A percentile compares a stretch with the other conserved stretches of the same genome.
Conservation (phyloP, 2,888 invertebrate genomes). For the Brenthis ino region DNA sequence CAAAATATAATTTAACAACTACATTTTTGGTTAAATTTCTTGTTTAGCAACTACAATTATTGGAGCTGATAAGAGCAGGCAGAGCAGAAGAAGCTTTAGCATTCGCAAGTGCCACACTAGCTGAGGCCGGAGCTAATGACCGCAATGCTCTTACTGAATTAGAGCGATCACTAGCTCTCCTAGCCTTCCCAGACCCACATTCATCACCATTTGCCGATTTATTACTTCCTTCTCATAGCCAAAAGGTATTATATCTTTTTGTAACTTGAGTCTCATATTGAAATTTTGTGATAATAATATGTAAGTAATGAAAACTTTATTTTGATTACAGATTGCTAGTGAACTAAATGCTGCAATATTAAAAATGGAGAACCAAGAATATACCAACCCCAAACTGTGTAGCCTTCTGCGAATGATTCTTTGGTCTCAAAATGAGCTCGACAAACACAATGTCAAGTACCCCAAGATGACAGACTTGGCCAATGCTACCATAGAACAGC, state of each 20-base stretch:
- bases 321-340: constrained; percentile 89
- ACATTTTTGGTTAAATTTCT: background rate
- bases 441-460: constrained; percentile 96
- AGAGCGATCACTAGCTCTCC: constrained; percentile 95
- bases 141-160: constrained; percentile 88
- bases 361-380: constrained; percentile 95
- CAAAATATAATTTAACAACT: no score
- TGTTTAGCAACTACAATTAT: constrained; percentile 91
- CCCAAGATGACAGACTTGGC: constrained; percentile 97
- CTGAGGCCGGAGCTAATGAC: constrained; percentile 93
- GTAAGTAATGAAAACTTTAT: background rate
- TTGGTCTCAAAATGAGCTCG: constrained; percentile 98
- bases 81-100: constrained; percentile 93
- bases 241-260: constrained; percentile 86
- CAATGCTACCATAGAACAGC: constrained; percentile 89
- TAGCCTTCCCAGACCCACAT: constrained; percentile 98
- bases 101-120: constrained; percentile 94
- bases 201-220: constrained; percentile 97
- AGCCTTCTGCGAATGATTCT: constrained; percentile 95
- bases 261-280: no score
- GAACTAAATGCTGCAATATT: constrained; percentile 98
- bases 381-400: constrained; percentile 94
- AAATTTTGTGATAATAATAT: no score
- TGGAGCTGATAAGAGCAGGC: constrained; percentile 92
- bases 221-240: constrained; percentile 95